phyloP scores from a whole-genome alignment of 2,888 invertebrate genomes.

The Campoplex nolae region DNA sequence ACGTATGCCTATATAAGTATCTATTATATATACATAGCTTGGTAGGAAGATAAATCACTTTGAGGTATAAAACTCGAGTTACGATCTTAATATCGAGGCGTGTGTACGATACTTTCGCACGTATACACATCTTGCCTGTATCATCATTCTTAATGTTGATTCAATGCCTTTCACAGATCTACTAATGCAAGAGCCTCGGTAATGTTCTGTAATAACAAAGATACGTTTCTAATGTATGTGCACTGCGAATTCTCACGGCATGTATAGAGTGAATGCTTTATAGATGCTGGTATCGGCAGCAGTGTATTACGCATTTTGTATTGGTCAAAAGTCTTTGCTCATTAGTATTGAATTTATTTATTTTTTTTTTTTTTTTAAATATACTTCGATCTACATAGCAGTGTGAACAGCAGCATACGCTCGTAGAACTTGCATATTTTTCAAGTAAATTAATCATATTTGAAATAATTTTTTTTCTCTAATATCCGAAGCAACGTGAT shows the following conservation, averaged over 20 bases:
- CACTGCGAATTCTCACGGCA: conserved; percentile 57
- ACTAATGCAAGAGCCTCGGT: conserved; percentile 38
- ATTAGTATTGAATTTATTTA: conserved; percentile 45
- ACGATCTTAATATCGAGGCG: conserved; percentile 62
- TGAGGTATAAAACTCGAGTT: conserved; percentile 47
- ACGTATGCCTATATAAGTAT: conserved; percentile 19
- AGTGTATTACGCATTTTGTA: background rate
- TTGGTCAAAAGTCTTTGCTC: background rate
- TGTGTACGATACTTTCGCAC: conserved; percentile 52
- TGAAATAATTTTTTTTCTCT: background rate
- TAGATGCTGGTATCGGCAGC: conserved; percentile 34
- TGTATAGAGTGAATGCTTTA: conserved; percentile 36
- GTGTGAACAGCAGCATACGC: background rate
- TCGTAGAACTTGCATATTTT: background rate
- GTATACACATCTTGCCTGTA: conserved; percentile 47
- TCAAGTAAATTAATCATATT: background rate
- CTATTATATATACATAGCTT: background rate
- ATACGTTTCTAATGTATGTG: conserved; percentile 45
- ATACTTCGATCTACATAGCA: background rate
- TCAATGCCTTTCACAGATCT: conserved; percentile 56
- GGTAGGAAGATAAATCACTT: conserved; percentile 59
- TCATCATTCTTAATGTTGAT: conserved; percentile 63
- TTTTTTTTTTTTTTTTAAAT: conserved; percentile 5
- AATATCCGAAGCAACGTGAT: conserved; percentile 22
- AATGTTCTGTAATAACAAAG: conserved; percentile 50